phyloP scores from a whole-genome alignment of 2,113 vertebrate species.

The Pagrus major region DNA sequence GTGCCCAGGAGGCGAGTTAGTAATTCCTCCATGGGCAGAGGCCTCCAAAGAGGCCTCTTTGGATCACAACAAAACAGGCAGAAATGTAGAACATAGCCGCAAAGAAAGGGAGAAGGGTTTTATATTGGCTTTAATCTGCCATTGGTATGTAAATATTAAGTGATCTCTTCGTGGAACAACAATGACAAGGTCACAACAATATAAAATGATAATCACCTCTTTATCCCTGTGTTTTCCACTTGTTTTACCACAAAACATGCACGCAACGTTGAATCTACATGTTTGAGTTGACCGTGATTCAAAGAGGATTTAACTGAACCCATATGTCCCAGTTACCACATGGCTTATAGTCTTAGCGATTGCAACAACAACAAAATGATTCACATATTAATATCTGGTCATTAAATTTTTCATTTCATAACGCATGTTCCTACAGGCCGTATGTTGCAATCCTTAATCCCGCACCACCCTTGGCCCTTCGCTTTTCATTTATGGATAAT shows the following conservation, averaged over 20 bases:
- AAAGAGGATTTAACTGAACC: slow-evolving; percentile 64
- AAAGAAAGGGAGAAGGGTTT: background rate
- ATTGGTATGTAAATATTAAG: background rate
- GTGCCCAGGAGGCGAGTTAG: background rate
- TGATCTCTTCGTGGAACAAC: background rate
- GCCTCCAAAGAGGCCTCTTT: background rate
- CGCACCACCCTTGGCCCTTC: background rate
- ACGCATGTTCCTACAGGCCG: slow-evolving; percentile 31
- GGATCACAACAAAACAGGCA: slow-evolving; percentile 15
- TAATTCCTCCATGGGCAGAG: background rate
- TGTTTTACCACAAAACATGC: background rate
- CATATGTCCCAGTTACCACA: slow-evolving; percentile 71
- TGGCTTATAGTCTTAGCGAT: slow-evolving; percentile 68
- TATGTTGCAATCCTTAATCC: slow-evolving; percentile 41
- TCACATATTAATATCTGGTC: slow-evolving; percentile 54
- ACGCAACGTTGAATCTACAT: background rate
- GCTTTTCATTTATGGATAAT: slow-evolving; percentile 11
- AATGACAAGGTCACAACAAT: background rate
- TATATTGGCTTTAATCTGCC: background rate
- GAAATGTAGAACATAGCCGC: background rate
- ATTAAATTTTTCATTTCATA: slow-evolving; percentile 53
- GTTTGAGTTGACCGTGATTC: slow-evolving; percentile 20
- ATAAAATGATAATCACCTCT: background rate
- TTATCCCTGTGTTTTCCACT: background rate
- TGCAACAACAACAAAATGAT: slow-evolving; percentile 58